phyloP scores from a whole-genome alignment of 2,888 invertebrate genomes.

The Uropetala carovei region DNA sequence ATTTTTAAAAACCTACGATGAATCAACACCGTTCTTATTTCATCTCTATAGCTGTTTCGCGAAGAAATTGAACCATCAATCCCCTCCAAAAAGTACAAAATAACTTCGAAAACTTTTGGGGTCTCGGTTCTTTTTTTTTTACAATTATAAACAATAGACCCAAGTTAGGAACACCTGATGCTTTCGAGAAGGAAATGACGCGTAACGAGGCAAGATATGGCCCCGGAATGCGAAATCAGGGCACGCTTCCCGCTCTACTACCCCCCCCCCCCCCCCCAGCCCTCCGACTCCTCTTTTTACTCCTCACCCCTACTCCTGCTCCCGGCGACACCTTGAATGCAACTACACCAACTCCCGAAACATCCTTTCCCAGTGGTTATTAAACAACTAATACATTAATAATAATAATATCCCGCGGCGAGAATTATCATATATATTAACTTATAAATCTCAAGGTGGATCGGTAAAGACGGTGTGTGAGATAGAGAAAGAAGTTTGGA shows the following conservation, averaged over 20 bases:
- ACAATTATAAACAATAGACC: slow-evolving; percentile 55
- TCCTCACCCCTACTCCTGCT: background rate
- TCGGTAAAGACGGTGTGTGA: slow-evolving; percentile 21
- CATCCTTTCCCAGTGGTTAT: slow-evolving; percentile 6
- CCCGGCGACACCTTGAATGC: slow-evolving; percentile 24
- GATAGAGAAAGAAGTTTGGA: background rate
- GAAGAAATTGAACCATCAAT: slow-evolving; percentile 55
- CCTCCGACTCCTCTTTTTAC: background rate
- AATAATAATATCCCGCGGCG: slow-evolving; percentile 61
- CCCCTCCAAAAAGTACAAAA: background rate
- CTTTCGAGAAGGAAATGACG: slow-evolving; percentile 12
- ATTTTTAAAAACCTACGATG: background rate
- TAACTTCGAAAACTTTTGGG: slow-evolving; percentile 26
- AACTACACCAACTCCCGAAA: background rate
- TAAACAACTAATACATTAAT: slow-evolving; percentile 62
- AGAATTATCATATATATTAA: slow-evolving; percentile 64
- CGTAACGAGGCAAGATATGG: slow-evolving; percentile 25
- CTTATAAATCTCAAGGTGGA: slow-evolving; percentile 55
- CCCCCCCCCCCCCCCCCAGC: background rate
- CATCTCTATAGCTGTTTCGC: background rate
- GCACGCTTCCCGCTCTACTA: background rate
- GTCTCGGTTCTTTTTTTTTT: background rate
- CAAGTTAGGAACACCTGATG: slow-evolving; percentile 55
- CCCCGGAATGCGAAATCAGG: slow-evolving; percentile 47
- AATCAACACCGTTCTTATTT: background rate